Percentiles rank a stretch among this genome's conserved stretches.
These are phyloP conservation scores for Loriculus beryllinus DNA, from an alignment of 2,797 vertebrate species.

Conservation along the genomic window DNA sequence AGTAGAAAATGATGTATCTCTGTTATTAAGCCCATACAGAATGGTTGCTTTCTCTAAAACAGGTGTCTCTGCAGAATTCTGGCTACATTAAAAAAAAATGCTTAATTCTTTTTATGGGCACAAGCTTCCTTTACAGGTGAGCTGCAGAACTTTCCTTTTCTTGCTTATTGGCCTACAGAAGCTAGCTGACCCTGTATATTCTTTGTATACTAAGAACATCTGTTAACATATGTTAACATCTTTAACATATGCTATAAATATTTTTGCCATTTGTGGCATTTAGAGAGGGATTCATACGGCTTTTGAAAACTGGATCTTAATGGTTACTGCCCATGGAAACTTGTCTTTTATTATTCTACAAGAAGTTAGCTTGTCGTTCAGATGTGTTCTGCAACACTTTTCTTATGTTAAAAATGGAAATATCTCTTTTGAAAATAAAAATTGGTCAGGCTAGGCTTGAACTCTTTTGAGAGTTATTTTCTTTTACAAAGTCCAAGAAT, in stretches of 20 bases:
- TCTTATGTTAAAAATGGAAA: background rate
- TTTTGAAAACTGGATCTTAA: conserved; percentile 5
- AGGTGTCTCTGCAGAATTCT: conserved; percentile 15
- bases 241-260: background rate
- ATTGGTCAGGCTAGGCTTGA: background rate
- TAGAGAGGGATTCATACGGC: background rate
- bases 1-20: background rate
- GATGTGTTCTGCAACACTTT: background rate
- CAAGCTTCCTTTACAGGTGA: conserved; percentile 2
- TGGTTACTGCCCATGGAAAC: background rate
- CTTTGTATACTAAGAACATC: background rate
- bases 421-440: conserved; percentile 49
- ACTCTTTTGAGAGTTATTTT: conserved; percentile 27
- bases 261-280: background rate
- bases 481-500: background rate
- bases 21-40: background rate
- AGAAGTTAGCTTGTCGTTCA: background rate
- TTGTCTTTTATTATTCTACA: background rate
- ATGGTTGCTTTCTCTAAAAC: conserved; percentile 22
- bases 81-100: background rate
- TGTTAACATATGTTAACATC: too few relatives aligned
- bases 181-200: background rate
- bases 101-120: background rate
- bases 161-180: background rate
- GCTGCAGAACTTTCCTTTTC: background rate